A percentile compares a stretch with the other conserved stretches of the same genome.
These are phyloP conservation scores for Parus major DNA, from an alignment of 2,113 vertebrate species.

Conservation along the genomic window DNA sequence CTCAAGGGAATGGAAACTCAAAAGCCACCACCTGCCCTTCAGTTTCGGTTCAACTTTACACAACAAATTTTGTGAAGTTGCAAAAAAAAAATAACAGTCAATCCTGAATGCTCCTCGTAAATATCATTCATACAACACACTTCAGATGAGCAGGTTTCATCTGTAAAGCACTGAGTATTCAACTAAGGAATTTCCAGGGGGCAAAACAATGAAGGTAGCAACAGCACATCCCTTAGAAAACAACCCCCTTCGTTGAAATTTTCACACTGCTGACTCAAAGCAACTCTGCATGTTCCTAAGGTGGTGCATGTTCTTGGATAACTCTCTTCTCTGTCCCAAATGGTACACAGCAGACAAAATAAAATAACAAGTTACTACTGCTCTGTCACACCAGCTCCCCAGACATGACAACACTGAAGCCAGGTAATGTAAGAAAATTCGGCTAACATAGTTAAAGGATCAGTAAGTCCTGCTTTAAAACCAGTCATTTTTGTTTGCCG, in stretches of 20 bases:
- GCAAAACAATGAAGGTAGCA: background rate
- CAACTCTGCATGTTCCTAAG: background rate
- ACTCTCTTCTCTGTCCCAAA: background rate
- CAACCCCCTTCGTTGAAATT: background rate
- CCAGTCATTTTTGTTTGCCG: background rate
- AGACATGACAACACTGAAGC: background rate
- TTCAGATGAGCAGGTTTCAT: background rate
- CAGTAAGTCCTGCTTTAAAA: background rate
- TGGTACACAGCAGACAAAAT: background rate
- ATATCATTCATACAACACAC: background rate
- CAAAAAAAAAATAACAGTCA: background rate
- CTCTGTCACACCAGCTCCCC: background rate
- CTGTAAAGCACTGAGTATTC: background rate
- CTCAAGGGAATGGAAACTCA: background rate
- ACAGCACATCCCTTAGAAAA: background rate
- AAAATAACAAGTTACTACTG: background rate
- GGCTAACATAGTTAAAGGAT: background rate
- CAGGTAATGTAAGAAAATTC: background rate
- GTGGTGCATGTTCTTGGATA: background rate
- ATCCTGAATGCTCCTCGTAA: background rate
- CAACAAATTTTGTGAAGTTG: background rate
- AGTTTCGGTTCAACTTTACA: background rate
- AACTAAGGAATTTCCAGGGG: background rate
- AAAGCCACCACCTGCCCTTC: background rate
- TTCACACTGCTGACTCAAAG: background rate